Percentiles rank a stretch among this genome's conserved stretches.
These are phyloP conservation scores for Apogon talboti DNA, from an alignment of 2,797 vertebrate species.

Conservation along the genomic window DNA sequence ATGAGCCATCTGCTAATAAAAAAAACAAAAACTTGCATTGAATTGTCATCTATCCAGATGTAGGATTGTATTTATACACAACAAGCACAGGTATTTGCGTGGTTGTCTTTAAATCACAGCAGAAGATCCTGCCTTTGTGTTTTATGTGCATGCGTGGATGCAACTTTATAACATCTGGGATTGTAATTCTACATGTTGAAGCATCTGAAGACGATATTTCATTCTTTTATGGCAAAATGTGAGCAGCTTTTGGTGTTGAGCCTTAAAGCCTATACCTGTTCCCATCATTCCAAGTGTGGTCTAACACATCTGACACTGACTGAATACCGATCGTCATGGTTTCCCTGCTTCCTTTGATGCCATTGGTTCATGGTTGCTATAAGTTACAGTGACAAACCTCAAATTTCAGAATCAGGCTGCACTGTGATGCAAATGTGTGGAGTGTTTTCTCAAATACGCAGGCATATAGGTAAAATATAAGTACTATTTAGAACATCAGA, in stretches of 20 bases:
- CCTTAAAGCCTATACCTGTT: slow-evolving; percentile 37
- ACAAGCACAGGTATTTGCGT: not conserved
- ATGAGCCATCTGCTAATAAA: too few species aligned
- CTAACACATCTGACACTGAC: slow-evolving; percentile 61
- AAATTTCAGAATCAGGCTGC: too few species aligned
- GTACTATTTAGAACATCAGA: not conserved
- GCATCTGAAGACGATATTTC: not conserved
- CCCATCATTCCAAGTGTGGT: slow-evolving; percentile 46
- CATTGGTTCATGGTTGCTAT: slow-evolving; percentile 92
- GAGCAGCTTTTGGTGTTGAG: slow-evolving; percentile 12
- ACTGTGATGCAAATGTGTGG: slow-evolving; percentile 1
- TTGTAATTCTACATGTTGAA: not conserved
- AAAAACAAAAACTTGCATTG: too few species aligned
- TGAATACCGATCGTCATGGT: slow-evolving; percentile 86
- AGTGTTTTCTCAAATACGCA: slow-evolving; percentile 64
- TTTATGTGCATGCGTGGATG: slow-evolving; percentile 1
- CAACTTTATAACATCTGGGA: not conserved
- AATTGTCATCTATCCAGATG: not conserved
- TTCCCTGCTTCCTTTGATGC: slow-evolving; percentile 80
- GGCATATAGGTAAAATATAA: not conserved
- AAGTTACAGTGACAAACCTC: slow-evolving; percentile 83
- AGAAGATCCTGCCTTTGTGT: slow-evolving; percentile 21
- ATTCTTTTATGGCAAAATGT: not conserved
- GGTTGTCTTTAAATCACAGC: slow-evolving; percentile 5
- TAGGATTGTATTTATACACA: not conserved